Conservation (phyloP, 1,140 invertebrate genomes). For the Caenorhabditis brenneri region DNA sequence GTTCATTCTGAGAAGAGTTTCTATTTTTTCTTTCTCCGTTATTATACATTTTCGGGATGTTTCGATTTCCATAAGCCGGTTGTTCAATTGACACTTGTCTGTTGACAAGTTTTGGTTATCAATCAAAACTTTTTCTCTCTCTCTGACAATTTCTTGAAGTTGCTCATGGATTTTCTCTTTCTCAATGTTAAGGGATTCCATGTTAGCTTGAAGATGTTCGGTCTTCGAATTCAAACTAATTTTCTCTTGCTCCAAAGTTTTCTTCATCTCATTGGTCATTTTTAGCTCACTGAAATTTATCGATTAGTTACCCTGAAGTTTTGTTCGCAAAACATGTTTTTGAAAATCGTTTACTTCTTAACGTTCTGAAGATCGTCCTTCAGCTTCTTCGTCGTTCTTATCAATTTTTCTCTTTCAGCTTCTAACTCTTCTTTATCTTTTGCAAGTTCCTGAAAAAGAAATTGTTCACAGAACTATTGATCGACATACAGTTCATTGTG, state of each 20-base stretch:
- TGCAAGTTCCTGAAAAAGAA: conserved; percentile 50
- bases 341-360: conserved; percentile 51
- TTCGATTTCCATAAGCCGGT: conserved; percentile 60
- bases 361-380: conserved; percentile 61
- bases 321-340: too few species aligned
- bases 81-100: conserved; percentile 58
- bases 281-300: conserved; percentile 60
- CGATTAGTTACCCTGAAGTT: too few species aligned
- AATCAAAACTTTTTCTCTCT: conserved; percentile 58
- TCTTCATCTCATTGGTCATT: conserved; percentile 58
- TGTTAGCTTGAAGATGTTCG: conserved; percentile 55
- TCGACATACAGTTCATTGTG: too few species aligned
- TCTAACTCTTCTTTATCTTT: conserved; percentile 58
- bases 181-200: conserved; percentile 59
- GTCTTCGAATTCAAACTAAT: conserved; percentile 58
- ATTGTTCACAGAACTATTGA: not conserved
- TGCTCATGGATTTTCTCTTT: conserved; percentile 60
- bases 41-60: conserved; percentile 58
- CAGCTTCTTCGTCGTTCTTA: conserved; percentile 58
- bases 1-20: conserved; percentile 54
- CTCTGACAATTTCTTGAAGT: conserved; percentile 54
- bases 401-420: conserved; percentile 58
- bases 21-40: conserved; percentile 60
- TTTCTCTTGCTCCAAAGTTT: conserved; percentile 60
- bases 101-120: conserved; percentile 60